These are phyloP conservation scores for Limnephilus auricula DNA, from an alignment of 2,888 invertebrate genomes.

Conservation along the genomic window DNA sequence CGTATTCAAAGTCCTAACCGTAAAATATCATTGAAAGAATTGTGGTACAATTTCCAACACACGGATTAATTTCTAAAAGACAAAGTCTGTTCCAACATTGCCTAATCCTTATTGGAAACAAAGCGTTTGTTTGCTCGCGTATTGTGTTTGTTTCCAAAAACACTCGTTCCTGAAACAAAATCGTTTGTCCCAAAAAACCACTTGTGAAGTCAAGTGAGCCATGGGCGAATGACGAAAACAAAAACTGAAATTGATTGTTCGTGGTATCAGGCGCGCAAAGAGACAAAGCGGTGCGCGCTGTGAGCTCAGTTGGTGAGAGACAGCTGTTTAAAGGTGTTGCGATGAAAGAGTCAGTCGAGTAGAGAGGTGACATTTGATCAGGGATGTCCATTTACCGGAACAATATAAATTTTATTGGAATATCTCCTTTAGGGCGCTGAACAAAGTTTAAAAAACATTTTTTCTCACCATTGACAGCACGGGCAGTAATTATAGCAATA, in stretches of 20 bases:
- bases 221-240: conserved; percentile 47
- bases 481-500: no score
- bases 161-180: conserved; percentile 24
- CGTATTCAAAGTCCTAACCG: no score
- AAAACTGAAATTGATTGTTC: conserved; percentile 46
- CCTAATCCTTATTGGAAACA: conserved; percentile 25
- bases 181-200: conserved; percentile 45
- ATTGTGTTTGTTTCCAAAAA: conserved; percentile 37
- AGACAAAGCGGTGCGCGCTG: conserved; percentile 31
- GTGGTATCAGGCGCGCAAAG: conserved; percentile 32
- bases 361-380: conserved; percentile 33
- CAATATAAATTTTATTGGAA: not conserved
- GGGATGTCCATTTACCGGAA: not conserved
- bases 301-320: conserved; percentile 14
- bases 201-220: conserved; percentile 31
- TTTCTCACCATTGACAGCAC: no score
- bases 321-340: conserved; percentile 45
- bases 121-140: not conserved
- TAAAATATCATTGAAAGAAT: no score
- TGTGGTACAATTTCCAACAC: no score
- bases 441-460: no score
- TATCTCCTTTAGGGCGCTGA: no score
- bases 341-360: conserved; percentile 16
- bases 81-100: conserved; percentile 30
- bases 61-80: not conserved